phyloP scores from a whole-genome alignment of 2,888 invertebrate genomes.

The Ganaspis brasiliensis region DNA sequence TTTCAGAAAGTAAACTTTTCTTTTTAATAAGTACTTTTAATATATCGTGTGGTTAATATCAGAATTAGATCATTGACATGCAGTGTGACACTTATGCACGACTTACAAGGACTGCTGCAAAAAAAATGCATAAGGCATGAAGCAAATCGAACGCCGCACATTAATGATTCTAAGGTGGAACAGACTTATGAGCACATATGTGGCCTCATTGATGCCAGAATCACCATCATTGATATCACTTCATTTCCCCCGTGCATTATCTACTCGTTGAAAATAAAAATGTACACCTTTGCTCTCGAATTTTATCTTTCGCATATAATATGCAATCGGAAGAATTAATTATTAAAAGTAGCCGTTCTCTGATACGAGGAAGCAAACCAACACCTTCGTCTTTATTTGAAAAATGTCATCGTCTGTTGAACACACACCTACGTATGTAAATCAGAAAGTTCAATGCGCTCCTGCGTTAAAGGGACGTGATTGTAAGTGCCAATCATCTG shows the following conservation, averaged over 20 bases:
- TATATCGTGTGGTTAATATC: slow-evolving; percentile 8
- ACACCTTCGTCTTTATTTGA: slow-evolving; percentile 10
- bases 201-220: slow-evolving; percentile 49
- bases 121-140: slow-evolving; percentile 58
- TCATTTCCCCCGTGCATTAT: slow-evolving; percentile 43
- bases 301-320: background rate
- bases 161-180: slow-evolving; percentile 24
- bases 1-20: background rate
- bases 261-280: slow-evolving; percentile 8
- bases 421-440: slow-evolving; percentile 30
- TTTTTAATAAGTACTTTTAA: slow-evolving; percentile 17
- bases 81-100: slow-evolving; percentile 35
- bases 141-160: slow-evolving; percentile 56
- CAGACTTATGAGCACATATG: slow-evolving; percentile 53
- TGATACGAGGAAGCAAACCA: background rate
- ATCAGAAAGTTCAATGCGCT: slow-evolving; percentile 27
- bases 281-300: slow-evolving; percentile 4
- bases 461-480: slow-evolving; percentile 1
- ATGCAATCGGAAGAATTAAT: background rate
- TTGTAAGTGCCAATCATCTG: slow-evolving; percentile 36
- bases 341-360: background rate
- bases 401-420: slow-evolving; percentile 8
- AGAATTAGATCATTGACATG: slow-evolving; percentile 40
- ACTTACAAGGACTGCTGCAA: slow-evolving; percentile 30
- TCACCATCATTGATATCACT: slow-evolving; percentile 49